Evolutionary conservation across 2,888 invertebrate genomes (phyloP), one percentile per base, ranked within the genome.

Genomic region (Hirtodrosophila histrioides): DNA sequence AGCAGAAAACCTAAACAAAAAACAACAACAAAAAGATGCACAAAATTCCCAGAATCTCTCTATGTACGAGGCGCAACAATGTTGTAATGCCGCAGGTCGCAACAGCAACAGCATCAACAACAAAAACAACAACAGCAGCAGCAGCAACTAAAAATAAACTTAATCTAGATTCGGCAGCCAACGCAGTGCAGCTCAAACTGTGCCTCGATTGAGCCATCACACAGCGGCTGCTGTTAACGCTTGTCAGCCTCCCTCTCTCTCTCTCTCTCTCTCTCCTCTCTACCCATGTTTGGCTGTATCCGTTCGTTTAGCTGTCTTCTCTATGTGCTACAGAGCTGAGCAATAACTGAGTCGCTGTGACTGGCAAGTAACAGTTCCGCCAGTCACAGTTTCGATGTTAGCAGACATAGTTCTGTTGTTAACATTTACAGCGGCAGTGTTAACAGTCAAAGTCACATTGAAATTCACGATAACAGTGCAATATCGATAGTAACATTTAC

Each of bases 191-290:
- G 53, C 60, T 50, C 45, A 75, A 85, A 86, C 86, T 86, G 80
- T 75, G 69, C 46, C 10, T 10, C 29, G 71, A 88, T 88, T 82
- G 78, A 87, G 86, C 67, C 79, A 87, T 89, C 78, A 75, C 43
- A 31, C 60, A 67, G 60, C 69, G 54, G 50, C 56, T 45, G 57
- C 64, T 89, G 89, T 89, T 89, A 89, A 85, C 90, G 89, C 90
- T 89, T 89, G 86, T 80, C 86, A 79, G 72, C 56, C 39, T 17
- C n/a, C 10, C 7, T 17, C 39, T 11, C 10, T 24, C 24, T 31
- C 33, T 1, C 11, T n/a, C n/a, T n/a, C n/a, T n/a, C n/a, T 17
- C 17, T 3, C 0, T 23, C 23, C 10, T n/a, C 9, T 10, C 44
- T 12, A 17, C 17, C 17, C 17, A 17, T 17, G 17, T 17, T 12